Percentiles rank a stretch among this genome's conserved stretches.
Evolutionary conservation across 1,140 invertebrate species (phyloP).

Genomic region (Cyphomyrmex costatus): DNA sequence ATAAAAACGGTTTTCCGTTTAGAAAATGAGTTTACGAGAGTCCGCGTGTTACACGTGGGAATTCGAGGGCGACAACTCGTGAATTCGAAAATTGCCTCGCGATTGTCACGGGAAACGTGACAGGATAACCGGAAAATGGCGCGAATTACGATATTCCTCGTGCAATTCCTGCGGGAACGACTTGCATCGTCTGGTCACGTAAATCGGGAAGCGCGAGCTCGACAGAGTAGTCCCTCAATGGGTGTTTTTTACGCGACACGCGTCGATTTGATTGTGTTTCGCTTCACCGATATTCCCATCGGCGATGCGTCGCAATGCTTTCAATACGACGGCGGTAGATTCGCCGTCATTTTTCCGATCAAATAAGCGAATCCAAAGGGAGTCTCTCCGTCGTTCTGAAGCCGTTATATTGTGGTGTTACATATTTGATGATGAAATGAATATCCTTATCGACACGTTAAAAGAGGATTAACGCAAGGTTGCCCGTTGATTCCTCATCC

Average conservation of each 20-base stretch:
- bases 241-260: neutral
- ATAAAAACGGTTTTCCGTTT: neutral
- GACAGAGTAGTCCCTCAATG: neutral
- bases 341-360: conserved; percentile 21
- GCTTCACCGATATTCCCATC: conserved; percentile 14
- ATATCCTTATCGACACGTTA: conserved; percentile 4
- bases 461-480: neutral
- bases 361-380: neutral
- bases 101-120: conserved; percentile 30
- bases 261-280: conserved; percentile 46
- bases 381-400: neutral
- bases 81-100: conserved; percentile 35
- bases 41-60: neutral
- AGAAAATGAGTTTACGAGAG: neutral
- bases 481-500: too few relatives aligned
- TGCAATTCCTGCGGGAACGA: conserved; percentile 17
- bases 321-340: neutral
- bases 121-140: conserved; percentile 3
- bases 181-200: conserved; percentile 37
- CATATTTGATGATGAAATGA: neutral
- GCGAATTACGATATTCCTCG: conserved; percentile 1
- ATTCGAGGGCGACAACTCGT: conserved; percentile 2
- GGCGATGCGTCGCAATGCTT: conserved; percentile 10
- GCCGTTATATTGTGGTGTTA: neutral
- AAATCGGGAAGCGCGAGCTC: neutral